These are phyloP conservation scores for Neria commutata DNA, from an alignment of 2,888 invertebrate species.

Conservation along the genomic window DNA sequence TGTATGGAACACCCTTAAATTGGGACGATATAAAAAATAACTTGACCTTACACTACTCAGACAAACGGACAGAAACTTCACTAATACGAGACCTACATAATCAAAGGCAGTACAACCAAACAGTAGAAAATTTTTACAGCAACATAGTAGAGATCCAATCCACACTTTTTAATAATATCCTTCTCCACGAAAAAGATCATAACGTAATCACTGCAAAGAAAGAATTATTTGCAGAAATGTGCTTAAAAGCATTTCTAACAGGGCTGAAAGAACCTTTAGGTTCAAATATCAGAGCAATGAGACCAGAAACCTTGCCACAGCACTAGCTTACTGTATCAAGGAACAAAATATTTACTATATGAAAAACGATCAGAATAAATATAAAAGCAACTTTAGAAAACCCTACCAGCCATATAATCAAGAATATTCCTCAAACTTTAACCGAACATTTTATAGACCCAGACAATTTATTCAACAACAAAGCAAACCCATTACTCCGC, in stretches of 20 bases:
- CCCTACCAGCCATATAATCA: no score
- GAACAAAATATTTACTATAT: no score
- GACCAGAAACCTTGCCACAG: slow-evolving; percentile 1
- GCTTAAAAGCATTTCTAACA: slow-evolving; percentile 14
- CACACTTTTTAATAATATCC: slow-evolving; percentile 17
- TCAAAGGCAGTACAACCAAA: slow-evolving; percentile 3
- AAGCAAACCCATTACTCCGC: no score
- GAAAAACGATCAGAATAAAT: no score
- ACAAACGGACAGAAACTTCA: slow-evolving; percentile 15
- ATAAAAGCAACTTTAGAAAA: neutral
- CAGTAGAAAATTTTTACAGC: slow-evolving; percentile 16
- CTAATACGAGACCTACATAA: slow-evolving; percentile 14
- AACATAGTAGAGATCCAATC: slow-evolving; percentile 22
- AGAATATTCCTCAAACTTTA: no score
- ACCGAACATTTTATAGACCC: no score
- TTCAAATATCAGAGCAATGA: slow-evolving; percentile 21
- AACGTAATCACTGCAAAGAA: neutral
- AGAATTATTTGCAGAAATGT: neutral
- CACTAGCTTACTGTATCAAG: neutral
- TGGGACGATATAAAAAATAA: slow-evolving; percentile 14
- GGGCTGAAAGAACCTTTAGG: slow-evolving; percentile 21
- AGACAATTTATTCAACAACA: no score
- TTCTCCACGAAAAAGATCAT: slow-evolving; percentile 9
- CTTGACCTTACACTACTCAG: slow-evolving; percentile 13
- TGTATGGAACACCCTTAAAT: slow-evolving; percentile 18